Conservation (phyloP, 2,113 vertebrate genomes). For the Lanius collurio region DNA sequence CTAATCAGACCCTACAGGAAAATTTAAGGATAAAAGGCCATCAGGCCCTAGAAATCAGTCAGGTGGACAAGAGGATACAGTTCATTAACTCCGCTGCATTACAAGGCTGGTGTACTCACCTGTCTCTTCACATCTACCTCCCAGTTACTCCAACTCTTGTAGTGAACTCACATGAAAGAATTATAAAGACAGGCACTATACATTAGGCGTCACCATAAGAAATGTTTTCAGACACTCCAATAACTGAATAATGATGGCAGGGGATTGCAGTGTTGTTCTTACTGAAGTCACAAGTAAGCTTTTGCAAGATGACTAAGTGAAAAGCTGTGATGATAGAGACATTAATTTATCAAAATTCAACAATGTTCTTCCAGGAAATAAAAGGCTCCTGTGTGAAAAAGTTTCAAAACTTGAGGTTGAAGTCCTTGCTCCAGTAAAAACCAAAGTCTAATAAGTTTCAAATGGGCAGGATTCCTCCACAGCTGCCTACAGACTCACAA, state of each 20-base stretch:
- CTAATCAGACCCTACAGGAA: background rate
- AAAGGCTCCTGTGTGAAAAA: background rate
- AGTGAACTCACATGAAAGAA: slow-evolving; percentile 17
- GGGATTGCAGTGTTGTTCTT: background rate
- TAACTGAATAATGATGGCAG: background rate
- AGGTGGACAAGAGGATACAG: slow-evolving; percentile 28
- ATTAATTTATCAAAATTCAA: background rate
- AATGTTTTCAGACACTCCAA: background rate
- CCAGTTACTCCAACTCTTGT: slow-evolving; percentile 43
- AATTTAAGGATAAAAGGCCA: slow-evolving; percentile 20
- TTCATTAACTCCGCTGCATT: slow-evolving; percentile 33
- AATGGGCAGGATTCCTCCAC: background rate
- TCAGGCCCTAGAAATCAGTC: slow-evolving; percentile 3
- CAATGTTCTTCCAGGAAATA: background rate
- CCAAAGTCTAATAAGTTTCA: background rate
- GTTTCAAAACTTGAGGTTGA: background rate
- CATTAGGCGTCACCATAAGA: background rate
- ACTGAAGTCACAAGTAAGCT: background rate
- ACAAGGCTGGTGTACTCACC: background rate
- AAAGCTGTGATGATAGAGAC: background rate
- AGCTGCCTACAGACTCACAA: background rate
- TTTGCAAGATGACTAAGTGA: background rate
- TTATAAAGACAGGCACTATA: slow-evolving; percentile 35
- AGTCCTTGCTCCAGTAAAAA: background rate
- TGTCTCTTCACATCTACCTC: slow-evolving; percentile 55